Evolutionary conservation across 2,113 vertebrate genomes (phyloP).

Genomic region (Pseudorectes ferrugineus): DNA sequence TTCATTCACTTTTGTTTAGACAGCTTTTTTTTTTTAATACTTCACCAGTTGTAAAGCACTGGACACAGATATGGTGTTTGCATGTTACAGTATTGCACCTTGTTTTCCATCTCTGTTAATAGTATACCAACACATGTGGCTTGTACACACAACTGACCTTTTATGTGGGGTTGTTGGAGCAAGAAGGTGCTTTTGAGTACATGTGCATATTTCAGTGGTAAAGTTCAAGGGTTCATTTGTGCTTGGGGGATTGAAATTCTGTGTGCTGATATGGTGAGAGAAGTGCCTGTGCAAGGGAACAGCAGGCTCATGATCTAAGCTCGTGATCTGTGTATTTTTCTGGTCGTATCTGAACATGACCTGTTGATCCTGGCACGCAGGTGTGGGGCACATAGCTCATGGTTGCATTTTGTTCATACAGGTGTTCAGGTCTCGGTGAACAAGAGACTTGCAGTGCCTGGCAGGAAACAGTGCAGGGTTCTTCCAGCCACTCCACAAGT

Average conservation of each 20-base stretch:
- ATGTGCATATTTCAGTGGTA: not conserved
- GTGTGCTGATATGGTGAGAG: not conserved
- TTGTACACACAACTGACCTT: not conserved
- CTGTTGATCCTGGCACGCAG: not conserved
- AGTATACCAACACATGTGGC: too few relatives aligned
- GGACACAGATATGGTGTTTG: not conserved
- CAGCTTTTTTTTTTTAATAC: not conserved
- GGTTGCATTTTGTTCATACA: not conserved
- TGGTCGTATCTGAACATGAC: not conserved
- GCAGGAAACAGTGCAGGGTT: rapidly evolving
- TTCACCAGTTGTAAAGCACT: not conserved
- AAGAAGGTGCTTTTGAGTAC: not conserved
- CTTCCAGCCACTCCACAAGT: not conserved
- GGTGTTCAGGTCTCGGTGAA: not conserved
- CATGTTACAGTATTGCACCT: not conserved
- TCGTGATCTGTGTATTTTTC: not conserved
- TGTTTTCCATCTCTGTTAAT: not conserved
- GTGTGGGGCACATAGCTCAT: rapidly evolving
- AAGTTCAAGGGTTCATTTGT: not conserved
- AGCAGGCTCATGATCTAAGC: not conserved
- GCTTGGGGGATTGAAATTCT: not conserved
- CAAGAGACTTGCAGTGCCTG: not conserved
- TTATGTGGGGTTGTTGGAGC: not conserved
- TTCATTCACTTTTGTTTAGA: not conserved
- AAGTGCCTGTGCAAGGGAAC: not conserved